Conservation (phyloP, 2,888 invertebrate genomes). For the Macaria notata region DNA sequence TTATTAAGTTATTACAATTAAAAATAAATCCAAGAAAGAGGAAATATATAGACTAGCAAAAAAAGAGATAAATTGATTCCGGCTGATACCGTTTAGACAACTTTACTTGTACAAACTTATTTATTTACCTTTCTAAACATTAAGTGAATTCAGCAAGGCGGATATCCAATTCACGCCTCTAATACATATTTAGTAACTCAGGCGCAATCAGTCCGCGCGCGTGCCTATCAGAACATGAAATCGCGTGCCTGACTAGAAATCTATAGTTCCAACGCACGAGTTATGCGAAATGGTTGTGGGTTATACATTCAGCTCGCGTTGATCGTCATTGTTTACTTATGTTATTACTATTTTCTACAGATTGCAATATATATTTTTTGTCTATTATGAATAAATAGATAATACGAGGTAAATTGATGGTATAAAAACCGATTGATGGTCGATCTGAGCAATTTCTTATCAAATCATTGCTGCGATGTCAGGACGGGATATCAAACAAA, state of each 20-base stretch:
- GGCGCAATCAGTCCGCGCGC: conserved; percentile 38
- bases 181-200: conserved; percentile 25
- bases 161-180: conserved; percentile 15
- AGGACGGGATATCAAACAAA: too few relatives aligned
- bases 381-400: too few relatives aligned
- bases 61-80: too few relatives aligned
- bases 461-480: too few relatives aligned
- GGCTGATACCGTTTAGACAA: background rate
- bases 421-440: too few relatives aligned
- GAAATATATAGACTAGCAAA: too few relatives aligned
- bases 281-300: conserved; percentile 13
- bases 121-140: too few relatives aligned
- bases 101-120: background rate
- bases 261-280: conserved; percentile 34
- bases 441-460: too few relatives aligned
- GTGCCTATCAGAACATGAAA: conserved; percentile 59
- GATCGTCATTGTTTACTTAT: background rate
- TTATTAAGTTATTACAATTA: too few relatives aligned
- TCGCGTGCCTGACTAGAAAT: conserved; percentile 58
- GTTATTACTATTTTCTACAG: too few relatives aligned
- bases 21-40: too few relatives aligned
- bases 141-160: conserved; percentile 5
- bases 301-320: conserved; percentile 25
- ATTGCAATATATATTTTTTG: background rate
- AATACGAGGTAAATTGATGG: too few relatives aligned